Conservation (phyloP, 2,113 vertebrate genomes). For the Eonycteris spelaea region DNA sequence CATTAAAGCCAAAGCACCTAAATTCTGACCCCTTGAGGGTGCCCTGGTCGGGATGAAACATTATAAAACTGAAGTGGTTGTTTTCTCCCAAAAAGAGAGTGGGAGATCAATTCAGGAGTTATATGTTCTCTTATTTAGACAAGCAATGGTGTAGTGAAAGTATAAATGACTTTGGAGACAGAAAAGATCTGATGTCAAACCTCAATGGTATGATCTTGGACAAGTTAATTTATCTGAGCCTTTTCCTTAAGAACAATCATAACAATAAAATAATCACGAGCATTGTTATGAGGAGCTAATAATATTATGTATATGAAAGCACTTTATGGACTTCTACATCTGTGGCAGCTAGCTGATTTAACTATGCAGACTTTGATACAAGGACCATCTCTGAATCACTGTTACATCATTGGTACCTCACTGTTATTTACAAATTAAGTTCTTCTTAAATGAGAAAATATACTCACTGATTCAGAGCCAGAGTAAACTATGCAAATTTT, state of each 20-base stretch:
- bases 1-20: background rate
- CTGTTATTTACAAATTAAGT: background rate
- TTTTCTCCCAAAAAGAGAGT: background rate
- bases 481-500: background rate
- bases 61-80: background rate
- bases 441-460: background rate
- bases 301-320: background rate
- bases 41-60: background rate
- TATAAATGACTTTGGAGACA: background rate
- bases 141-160: background rate
- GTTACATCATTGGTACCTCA: background rate
- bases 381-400: background rate
- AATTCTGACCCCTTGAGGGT: accelerated
- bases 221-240: background rate
- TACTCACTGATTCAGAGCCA: background rate
- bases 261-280: background rate
- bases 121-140: background rate
- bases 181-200: background rate
- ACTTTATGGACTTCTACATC: background rate
- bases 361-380: background rate
- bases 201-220: background rate
- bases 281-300: background rate
- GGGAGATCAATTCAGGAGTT: background rate
- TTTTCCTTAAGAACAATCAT: background rate
- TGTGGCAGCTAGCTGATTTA: background rate